A percentile compares a stretch with the other conserved stretches of the same genome.
phyloP scores from a whole-genome alignment of 1,140 invertebrate species.

The Drosophila carrolli region DNA sequence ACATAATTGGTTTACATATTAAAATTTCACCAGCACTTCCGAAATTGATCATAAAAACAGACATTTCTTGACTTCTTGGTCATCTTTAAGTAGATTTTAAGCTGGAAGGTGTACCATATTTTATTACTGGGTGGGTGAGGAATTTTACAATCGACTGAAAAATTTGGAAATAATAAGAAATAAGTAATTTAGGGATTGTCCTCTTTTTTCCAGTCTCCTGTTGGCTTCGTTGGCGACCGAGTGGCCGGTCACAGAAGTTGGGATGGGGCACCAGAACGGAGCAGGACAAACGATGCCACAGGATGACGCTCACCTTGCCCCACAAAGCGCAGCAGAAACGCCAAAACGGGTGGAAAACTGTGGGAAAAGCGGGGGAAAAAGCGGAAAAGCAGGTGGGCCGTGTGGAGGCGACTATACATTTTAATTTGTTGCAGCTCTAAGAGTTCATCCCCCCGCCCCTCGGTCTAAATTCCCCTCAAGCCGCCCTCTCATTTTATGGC shows the following conservation, averaged over 20 bases:
- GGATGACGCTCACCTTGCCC: conserved; percentile 64
- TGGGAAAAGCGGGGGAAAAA: neutral
- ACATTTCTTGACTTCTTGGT: too few species aligned
- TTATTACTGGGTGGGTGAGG: too few species aligned
- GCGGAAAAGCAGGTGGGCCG: neutral
- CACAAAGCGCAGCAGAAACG: conserved; percentile 38
- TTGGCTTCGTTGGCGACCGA: conserved; percentile 32
- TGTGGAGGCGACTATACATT: conserved; percentile 50
- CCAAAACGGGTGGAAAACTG: neutral
- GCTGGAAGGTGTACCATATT: too few species aligned
- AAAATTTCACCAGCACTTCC: too few species aligned
- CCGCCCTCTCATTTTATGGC: conserved; percentile 63
- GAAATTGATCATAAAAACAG: too few species aligned
- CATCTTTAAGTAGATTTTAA: too few species aligned
- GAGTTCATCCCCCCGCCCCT: conserved; percentile 21
- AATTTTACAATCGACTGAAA: too few species aligned
- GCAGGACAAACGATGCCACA: conserved; percentile 50
- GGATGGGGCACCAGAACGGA: conserved; percentile 8
- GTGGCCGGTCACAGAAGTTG: conserved; percentile 42
- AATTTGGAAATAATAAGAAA: too few species aligned
- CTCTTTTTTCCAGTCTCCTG: conserved; percentile 14
- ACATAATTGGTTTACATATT: too few species aligned
- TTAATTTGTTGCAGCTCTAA: conserved; percentile 75
- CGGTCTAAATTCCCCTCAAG: neutral
- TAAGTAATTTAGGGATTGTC: neutral